Base-by-base conservation (phyloP, 2,113 vertebrate genomes). In the Chelonoidis abingdonii region DNA sequence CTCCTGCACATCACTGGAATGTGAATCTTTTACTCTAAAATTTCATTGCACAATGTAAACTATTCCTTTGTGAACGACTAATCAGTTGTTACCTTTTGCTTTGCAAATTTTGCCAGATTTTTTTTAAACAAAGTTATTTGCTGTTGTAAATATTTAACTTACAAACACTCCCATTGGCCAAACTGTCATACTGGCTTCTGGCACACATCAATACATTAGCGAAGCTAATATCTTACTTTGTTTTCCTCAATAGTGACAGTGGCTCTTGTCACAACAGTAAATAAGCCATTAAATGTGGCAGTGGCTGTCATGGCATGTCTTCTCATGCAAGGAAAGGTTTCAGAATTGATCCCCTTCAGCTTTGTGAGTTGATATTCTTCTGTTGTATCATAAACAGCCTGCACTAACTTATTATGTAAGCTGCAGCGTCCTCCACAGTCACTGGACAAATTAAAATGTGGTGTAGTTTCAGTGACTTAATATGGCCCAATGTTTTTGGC, bases 71-170 rank as follows among this genome's bases (percentile, higher is more conserved):
- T 85, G 80, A 83, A 27, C 10, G 41, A 72, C 65, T 89, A 89
- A 83, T 95, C 89, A 85, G 16, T 22, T 94, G 81, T 93, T 14
- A 1, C 53, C 76, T 88, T 89, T 44, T 90, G 27, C 31, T 92
- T 90, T 59, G 78, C 54, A 94, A 92, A 86, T 76, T 38, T 72
- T 72, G 65, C 65, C n/a, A 38, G 65, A 22, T 38, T 38, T 72
- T 50, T 69, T 72, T 38, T 8, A 62, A 72, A n/a, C 49, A 89
- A 10, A 82, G 8, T 3, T 47, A 85, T 92, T 90, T 94, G 10
- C 10, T 84, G 3, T 62, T 13, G 83, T 2, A 29, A 76, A 87
- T 94, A 29, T 14, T 62, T 62, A 62, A 31, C 24, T 57, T 27
- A 57, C 24, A 57, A 57, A 57, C 56, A 4, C 57, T 90, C 84